Base-by-base conservation (phyloP, 2,888 invertebrate species). In the Xestoiulus laeticollis region DNA sequence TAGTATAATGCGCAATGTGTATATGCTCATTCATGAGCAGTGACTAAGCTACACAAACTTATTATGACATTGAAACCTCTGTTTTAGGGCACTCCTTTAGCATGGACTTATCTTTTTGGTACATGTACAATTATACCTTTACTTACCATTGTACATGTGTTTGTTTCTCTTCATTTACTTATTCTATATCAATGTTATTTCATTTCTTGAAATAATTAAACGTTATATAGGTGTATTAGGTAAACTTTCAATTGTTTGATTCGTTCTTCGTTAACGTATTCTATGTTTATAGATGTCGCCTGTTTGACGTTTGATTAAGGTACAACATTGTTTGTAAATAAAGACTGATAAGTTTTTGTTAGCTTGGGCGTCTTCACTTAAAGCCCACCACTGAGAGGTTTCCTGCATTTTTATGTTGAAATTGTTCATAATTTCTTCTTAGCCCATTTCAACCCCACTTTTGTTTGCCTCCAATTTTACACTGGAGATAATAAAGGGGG, bases 11-110 rank as follows among this genome's bases (percentile, higher is more conserved):
- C 26, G n/a, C 10, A 84, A 33, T 84, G 84, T 33, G 84, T 33
- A 5, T 33, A 32, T 38, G 84, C 22, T 84, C 84, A 33, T 33
- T 84, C 84, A 84, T 84, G 84, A 84, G 84, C 33, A n/a, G 84
- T 84, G 84, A 84, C 84, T 84, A 84, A 84, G 84, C 84, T 84
- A 14, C 22, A 16, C 33, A 14, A 32, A 33, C 84, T 84, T 38
- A 68, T 68, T 68, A 26, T 6, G 22, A 26, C 68, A 68, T 22
- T 12, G 1, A 68, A 68, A 68, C 68, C 68, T 68, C 68, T 26
- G 26, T 68, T 68, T 22, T 68, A 68, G 68, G 68, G 68, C 68
- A 68, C 68, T 22, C 26, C 22, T 68, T 38, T 38, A 8, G n/a
- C n/a, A n/a, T n/a, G n/a, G n/a, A n/a, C n/a, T n/a, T n/a, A n/a